Conservation (phyloP, 2,797 vertebrate genomes). For the Epinephelus awoara region DNA sequence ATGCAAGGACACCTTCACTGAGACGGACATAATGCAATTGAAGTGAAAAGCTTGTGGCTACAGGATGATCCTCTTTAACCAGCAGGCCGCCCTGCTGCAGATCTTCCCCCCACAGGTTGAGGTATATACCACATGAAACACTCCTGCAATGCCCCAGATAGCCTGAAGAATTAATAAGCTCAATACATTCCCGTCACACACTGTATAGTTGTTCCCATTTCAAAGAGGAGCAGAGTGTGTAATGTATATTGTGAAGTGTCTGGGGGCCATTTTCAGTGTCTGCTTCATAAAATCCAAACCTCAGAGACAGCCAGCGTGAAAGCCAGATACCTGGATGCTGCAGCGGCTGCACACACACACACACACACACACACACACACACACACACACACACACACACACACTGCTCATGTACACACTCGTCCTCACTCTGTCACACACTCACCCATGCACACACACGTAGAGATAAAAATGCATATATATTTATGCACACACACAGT, state of each 20-base stretch:
- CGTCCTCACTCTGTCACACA: constrained; percentile 5
- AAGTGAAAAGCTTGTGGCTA: constrained; percentile 46
- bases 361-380: not conserved
- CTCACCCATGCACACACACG: not conserved
- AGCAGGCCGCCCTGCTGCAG: constrained; percentile 37
- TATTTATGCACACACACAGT: not conserved
- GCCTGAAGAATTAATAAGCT: constrained; percentile 59
- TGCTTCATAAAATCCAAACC: constrained; percentile 50
- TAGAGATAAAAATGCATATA: not conserved
- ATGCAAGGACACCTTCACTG: constrained; percentile 39
- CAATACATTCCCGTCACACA: constrained; percentile 53
- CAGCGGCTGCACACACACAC: constrained; percentile 18
- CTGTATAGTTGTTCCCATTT: constrained; percentile 46
- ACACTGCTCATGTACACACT: constrained; percentile 6
- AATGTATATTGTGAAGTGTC: constrained; percentile 44
- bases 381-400: not conserved
- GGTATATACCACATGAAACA: constrained; percentile 37
- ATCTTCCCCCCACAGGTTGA: constrained; percentile 19
- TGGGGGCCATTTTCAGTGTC: constrained; percentile 46
- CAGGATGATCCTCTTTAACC: constrained; percentile 36
- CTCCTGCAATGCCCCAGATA: constrained; percentile 46
- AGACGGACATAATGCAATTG: constrained; percentile 30
- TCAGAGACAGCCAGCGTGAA: constrained; percentile 32
- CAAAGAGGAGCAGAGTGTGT: constrained; percentile 56
- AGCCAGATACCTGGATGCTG: constrained; percentile 39